These are phyloP conservation scores for Lampris incognitus DNA, from an alignment of 2,113 vertebrate genomes.

Conservation along the genomic window DNA sequence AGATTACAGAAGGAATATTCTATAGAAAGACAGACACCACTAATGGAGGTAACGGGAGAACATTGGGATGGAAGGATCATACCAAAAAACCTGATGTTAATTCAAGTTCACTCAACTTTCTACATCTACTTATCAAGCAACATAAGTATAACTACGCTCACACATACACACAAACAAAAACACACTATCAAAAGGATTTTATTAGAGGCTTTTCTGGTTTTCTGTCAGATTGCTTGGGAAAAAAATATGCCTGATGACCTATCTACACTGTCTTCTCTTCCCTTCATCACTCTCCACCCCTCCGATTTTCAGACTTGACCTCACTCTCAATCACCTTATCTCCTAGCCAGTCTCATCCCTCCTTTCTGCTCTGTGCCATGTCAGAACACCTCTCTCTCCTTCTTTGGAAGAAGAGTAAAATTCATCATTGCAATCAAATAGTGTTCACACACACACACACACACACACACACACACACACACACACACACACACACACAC, in stretches of 20 bases:
- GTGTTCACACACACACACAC: conserved; percentile 1
- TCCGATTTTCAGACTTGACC: conserved; percentile 44
- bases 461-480: not conserved
- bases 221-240: not conserved
- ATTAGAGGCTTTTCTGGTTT: no score
- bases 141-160: no score
- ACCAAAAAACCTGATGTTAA: no score
- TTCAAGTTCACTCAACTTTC: no score
- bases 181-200: no score
- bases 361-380: not conserved
- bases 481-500: conserved; percentile 1
- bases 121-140: no score
- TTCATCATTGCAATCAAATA: not conserved
- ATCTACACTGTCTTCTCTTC: conserved; percentile 41
- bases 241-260: conserved; percentile 31
- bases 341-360: conserved; percentile 11
- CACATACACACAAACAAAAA: no score
- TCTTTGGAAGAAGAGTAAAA: not conserved
- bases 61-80: no score
- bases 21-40: no score
- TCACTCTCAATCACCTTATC: conserved; percentile 21
- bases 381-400: no score
- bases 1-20: no score
- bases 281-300: not conserved
- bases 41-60: no score